These are phyloP conservation scores for Exephanes ischioxanthus DNA, from an alignment of 2,888 invertebrate species.

Conservation along the genomic window DNA sequence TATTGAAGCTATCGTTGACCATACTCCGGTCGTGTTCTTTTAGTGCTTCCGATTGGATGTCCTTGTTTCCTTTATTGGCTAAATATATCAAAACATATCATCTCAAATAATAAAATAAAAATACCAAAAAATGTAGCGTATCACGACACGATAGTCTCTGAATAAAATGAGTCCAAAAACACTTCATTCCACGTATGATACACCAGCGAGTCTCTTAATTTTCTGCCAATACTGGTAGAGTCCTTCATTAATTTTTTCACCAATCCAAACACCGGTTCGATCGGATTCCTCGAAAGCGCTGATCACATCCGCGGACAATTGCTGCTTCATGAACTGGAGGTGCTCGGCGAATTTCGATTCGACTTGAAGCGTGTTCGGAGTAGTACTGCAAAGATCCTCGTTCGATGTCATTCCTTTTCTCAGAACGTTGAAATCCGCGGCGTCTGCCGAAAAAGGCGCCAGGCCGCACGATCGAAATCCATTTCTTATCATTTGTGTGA, in stretches of 20 bases:
- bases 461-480: conserved; percentile 75
- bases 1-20: too few species aligned
- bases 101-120: too few species aligned
- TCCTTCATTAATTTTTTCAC: conserved; percentile 25
- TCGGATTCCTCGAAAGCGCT: conserved; percentile 30
- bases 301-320: conserved; percentile 21
- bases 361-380: not conserved
- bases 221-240: conserved; percentile 34
- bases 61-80: too few species aligned
- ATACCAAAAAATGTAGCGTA: too few species aligned
- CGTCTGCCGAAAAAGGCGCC: conserved; percentile 65
- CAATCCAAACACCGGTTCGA: conserved; percentile 14
- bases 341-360: conserved; percentile 16
- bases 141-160: not conserved
- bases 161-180: not conserved
- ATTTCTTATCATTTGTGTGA: conserved; percentile 69
- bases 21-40: too few species aligned
- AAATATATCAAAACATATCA: too few species aligned
- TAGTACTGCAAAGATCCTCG: not conserved
- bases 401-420: conserved; percentile 14
- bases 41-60: too few species aligned
- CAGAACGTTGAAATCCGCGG: conserved; percentile 55
- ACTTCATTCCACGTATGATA: conserved; percentile 13
- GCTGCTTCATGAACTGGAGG: conserved; percentile 16
- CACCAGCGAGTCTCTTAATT: conserved; percentile 25